These are phyloP conservation scores for Aselliscus stoliczkanus DNA, from an alignment of 2,797 vertebrate genomes.

Conservation along the genomic window DNA sequence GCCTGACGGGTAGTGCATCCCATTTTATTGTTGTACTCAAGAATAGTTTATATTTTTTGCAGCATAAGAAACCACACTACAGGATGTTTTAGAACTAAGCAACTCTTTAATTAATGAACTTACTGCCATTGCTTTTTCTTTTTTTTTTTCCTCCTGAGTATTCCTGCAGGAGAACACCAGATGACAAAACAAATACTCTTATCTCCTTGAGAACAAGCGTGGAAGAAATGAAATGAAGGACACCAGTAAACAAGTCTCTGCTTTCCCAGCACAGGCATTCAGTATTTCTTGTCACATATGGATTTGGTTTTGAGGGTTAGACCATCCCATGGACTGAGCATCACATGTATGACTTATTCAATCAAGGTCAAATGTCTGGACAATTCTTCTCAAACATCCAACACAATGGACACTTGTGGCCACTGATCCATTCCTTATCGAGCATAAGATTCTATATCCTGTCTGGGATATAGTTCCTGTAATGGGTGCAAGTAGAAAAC, in stretches of 20 bases:
- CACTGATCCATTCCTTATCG: not conserved
- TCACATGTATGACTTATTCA: not conserved
- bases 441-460: not conserved
- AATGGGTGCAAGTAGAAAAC: not conserved
- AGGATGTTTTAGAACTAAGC: not conserved
- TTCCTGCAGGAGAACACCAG: not conserved
- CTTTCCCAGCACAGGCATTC: not conserved
- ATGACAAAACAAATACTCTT: not conserved
- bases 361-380: not conserved
- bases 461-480: accelerated
- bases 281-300: not conserved
- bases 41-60: not conserved
- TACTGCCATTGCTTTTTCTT: not conserved
- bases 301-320: not conserved
- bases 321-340: not conserved
- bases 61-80: not conserved
- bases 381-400: not conserved
- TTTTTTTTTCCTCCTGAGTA: not conserved
- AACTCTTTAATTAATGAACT: not conserved
- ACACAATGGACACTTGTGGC: too few species aligned
- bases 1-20: accelerated
- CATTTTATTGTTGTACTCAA: not conserved
- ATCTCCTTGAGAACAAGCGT: not conserved
- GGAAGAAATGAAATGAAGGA: not conserved
- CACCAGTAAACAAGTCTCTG: not conserved